Evolutionary conservation across 2,113 vertebrate species (phyloP), one percentile per base, ranked within the genome.

Genomic region (Xiphophorus hellerii): DNA sequence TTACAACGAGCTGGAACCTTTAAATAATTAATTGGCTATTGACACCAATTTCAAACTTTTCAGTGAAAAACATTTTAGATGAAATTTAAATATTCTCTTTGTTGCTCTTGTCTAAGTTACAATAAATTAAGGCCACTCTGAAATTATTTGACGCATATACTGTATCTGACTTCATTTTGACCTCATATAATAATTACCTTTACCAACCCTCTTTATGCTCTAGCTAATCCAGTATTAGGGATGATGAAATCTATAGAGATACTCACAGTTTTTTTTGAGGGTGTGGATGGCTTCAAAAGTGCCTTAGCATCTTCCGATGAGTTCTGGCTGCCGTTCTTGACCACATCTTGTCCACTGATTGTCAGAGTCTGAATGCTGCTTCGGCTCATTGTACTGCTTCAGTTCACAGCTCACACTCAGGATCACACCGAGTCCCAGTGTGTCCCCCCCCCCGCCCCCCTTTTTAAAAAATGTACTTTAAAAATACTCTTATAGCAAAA

Each of bases 251-350:
- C 13, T 30, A 66, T 10, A 54, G 15, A 22, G 15, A 76, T 80
- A 92, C 92, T 92, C 73, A 93, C 92, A 25, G 90, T 88, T 83
- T 93, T 93, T 76, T 82, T 87, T 35, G 61, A 84, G 8, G 90
- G 90, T 1, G 87, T 89, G 20, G 80, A 89, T 14, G 88, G 88
- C 58, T 82, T 90, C 29, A 82, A 12, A 71, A 20, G 67, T 17
- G 4, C 74, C 65, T 67, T 27, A 1, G 74, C 74, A 58, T 92
- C 89, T 81, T 91, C 90, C 84, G 74, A 66, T 15, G 79, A 42
- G 22, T 66, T 42, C 69, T 14, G 66, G 33, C 63, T 84, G 69
- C 80, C 61, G 70, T 81, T 82, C 29, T 70, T 85, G 84, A 65
- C 66, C 70, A 76, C 44, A 31, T 87, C 88, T 58, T 80, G 85